Base-by-base conservation (phyloP, 2,888 invertebrate species). In the Orthosia incerta region DNA sequence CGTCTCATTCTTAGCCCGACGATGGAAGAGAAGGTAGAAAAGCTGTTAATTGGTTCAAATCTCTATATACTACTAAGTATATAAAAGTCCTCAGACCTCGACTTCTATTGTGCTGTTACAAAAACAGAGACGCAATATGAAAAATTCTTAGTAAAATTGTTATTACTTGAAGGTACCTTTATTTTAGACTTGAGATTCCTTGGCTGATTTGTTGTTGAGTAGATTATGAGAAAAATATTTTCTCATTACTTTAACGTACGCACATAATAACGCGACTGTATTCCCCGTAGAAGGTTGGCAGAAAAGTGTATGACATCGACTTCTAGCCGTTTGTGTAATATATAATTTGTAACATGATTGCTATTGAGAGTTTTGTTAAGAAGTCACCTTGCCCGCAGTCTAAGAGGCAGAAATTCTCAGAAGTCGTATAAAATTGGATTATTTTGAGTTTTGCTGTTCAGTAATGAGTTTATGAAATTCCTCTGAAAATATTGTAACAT, bases 161-260 rank as follows among this genome's bases (percentile, higher is more conserved):
- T 16, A 3, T 13, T n/a, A n/a, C 59, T 20, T 53, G 11, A 9
- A 39, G 39, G 31, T 39, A 31, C 15, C 3, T 53, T 11, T 51
- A 64, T 61, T 55, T 56, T 76, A 63, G 48, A 26, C 39, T 50
- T 20, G 20, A 31, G 50, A 55, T 55, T 59, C 18, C 18, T 16
- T 39, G 39, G 9, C 39, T 48, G 53, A 16, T 5, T 39, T 63
- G 16, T 26, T 63, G 48, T 48, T 46, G 26, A 18, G 31, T 18
- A 64, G 15, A 50, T 31, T 55, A 50, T 64, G 31, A 71, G 39
- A 45, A 71, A 75, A 55, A 63, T 50, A 59, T 59, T 76, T 70
- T 51, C 20, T 31, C 31, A 18, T 46, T 39, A 62, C 13, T 61
- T 13, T 20, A 46, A 51, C 18, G 1, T 53, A 56, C 3, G n/a